Conservation (phyloP, 2,888 invertebrate species). For the Scaptomyza tumidula region DNA sequence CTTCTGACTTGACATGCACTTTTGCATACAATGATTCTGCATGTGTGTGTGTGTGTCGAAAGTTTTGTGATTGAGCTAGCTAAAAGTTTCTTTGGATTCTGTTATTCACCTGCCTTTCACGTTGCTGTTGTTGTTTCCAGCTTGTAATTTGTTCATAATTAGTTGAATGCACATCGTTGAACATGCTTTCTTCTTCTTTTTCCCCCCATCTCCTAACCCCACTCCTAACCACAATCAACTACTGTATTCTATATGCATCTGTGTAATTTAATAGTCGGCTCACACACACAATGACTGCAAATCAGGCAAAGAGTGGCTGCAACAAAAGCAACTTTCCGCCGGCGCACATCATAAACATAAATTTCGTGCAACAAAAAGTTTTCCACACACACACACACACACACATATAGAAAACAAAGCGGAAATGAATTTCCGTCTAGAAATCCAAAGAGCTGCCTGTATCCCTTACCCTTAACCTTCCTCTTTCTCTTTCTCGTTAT, state of each 20-base stretch:
- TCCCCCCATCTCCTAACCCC: background rate
- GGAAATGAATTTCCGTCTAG: slow-evolving; percentile 76
- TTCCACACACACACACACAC: slow-evolving; percentile 22
- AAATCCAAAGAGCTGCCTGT: slow-evolving; percentile 53
- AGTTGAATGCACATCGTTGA: slow-evolving; percentile 74
- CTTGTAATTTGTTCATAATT: slow-evolving; percentile 74
- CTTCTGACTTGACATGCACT: slow-evolving; percentile 58
- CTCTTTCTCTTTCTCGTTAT: background rate
- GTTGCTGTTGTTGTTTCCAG: slow-evolving; percentile 32
- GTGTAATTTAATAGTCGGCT: slow-evolving; percentile 54
- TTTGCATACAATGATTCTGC: slow-evolving; percentile 42
- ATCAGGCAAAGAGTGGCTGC: slow-evolving; percentile 66
- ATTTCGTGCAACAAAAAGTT: slow-evolving; percentile 61
- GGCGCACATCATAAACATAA: slow-evolving; percentile 74
- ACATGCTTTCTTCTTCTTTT: slow-evolving; percentile 28
- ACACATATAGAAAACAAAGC: slow-evolving; percentile 52
- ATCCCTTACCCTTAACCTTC: background rate
- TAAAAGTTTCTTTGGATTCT: slow-evolving; percentile 40
- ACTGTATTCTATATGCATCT: slow-evolving; percentile 12
- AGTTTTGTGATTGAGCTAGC: slow-evolving; percentile 70
- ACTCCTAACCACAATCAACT: background rate
- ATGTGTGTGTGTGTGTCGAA: slow-evolving; percentile 32
- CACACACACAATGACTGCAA: slow-evolving; percentile 65
- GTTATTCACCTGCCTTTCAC: slow-evolving; percentile 43
- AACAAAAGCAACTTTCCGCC: slow-evolving; percentile 68